Percentiles rank a stretch among this genome's conserved stretches.
Evolutionary conservation across 2,888 invertebrate genomes (phyloP).

Genomic region (Tetanocera ferruginea): DNA sequence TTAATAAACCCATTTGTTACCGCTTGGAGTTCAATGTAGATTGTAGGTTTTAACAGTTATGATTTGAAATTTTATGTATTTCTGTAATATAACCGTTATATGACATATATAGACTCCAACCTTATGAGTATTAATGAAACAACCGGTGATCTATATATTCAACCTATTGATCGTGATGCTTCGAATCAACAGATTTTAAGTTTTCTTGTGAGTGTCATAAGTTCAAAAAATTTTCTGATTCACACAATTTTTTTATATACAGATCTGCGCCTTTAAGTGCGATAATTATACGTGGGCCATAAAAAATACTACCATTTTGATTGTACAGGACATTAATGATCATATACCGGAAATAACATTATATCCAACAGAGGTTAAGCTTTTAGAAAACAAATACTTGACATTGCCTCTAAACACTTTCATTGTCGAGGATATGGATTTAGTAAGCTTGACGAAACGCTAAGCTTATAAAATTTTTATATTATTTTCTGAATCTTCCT

Average conservation of each 20-base stretch:
- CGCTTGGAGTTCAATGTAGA: constrained; percentile 67
- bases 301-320: constrained; percentile 68
- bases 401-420: constrained; percentile 71
- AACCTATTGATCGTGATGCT: constrained; percentile 70
- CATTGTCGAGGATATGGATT: constrained; percentile 72
- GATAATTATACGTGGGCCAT: constrained; percentile 62
- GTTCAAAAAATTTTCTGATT: no score
- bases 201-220: constrained; percentile 56
- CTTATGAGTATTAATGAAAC: constrained; percentile 48
- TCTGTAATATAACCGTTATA: neutral
- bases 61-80: neutral
- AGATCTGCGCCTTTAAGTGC: constrained; percentile 71
- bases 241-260: constrained; percentile 12
- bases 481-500: constrained; percentile 8
- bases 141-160: constrained; percentile 51
- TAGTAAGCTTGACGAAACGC: constrained; percentile 65
- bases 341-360: constrained; percentile 73
- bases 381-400: constrained; percentile 73
- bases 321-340: constrained; percentile 76
- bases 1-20: constrained; percentile 73
- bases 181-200: constrained; percentile 70
- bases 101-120: constrained; percentile 46
- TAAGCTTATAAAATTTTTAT: neutral
- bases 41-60: constrained; percentile 60
- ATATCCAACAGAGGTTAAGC: constrained; percentile 64